These are phyloP conservation scores for Vulpes lagopus DNA, from an alignment of 2,113 vertebrate species.

Conservation along the genomic window DNA sequence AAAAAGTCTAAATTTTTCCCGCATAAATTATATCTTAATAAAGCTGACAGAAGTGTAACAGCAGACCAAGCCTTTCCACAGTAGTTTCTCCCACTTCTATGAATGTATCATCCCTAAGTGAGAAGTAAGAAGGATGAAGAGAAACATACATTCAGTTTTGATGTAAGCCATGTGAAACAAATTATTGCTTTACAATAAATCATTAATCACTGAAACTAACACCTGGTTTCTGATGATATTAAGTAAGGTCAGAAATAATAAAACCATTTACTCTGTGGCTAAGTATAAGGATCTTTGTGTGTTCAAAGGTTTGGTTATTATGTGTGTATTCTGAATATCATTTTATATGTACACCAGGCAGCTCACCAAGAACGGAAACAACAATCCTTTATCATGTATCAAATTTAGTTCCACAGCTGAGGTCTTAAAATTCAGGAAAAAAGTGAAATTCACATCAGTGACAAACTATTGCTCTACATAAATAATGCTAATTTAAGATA, in stretches of 20 bases:
- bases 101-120: neutral
- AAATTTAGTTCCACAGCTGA: slow-evolving; percentile 26
- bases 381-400: neutral
- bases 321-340: neutral
- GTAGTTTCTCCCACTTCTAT: neutral
- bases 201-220: slow-evolving; percentile 27
- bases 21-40: slow-evolving; percentile 14
- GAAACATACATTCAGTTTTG: slow-evolving; percentile 18
- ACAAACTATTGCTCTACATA: neutral
- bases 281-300: neutral
- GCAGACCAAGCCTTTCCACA: neutral
- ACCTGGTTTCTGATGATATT: neutral
- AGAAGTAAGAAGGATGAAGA: slow-evolving; percentile 4
- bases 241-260: slow-evolving; percentile 57
- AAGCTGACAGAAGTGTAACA: slow-evolving; percentile 47
- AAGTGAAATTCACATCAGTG: neutral
- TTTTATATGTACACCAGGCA: slow-evolving; percentile 18
- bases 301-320: neutral
- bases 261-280: neutral
- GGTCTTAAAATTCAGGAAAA: slow-evolving; percentile 58
- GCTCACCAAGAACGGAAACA: slow-evolving; percentile 38
- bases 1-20: slow-evolving; percentile 23
- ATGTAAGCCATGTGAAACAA: slow-evolving; percentile 44
- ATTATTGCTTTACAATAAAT: slow-evolving; percentile 39
- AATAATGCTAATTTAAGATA: slow-evolving; percentile 18